A percentile compares a stretch with the other conserved stretches of the same genome.
Conservation (phyloP, 2,797 vertebrate species). For the Sebastolobus altivelis region DNA sequence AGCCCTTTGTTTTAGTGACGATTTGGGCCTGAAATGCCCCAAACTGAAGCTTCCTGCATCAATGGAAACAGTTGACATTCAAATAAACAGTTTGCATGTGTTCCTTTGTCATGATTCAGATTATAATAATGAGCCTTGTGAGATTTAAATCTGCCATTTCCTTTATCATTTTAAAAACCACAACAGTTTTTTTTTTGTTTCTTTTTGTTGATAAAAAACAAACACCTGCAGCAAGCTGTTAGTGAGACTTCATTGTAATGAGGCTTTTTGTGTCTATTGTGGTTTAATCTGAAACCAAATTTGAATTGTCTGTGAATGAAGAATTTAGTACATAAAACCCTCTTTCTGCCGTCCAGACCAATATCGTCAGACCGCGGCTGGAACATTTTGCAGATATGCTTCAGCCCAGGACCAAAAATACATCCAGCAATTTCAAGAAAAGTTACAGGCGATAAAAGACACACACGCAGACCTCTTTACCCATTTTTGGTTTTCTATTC, state of each 20-base stretch:
- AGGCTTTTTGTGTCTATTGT: not conserved
- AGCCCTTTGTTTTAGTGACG: not conserved
- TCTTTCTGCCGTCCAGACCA: slow-evolving; percentile 19
- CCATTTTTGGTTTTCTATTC: slow-evolving; percentile 68
- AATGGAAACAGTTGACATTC: slow-evolving; percentile 44
- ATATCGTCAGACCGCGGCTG: slow-evolving; percentile 19
- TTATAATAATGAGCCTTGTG: not conserved
- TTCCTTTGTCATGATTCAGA: slow-evolving; percentile 2
- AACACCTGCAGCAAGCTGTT: not conserved
- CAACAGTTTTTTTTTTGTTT: not conserved
- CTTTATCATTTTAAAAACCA: not conserved
- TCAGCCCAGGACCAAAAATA: slow-evolving; percentile 55
- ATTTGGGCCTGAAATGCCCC: slow-evolving; percentile 9
- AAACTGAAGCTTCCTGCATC: slow-evolving; percentile 48
- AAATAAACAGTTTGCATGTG: slow-evolving; percentile 1
- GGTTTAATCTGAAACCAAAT: not conserved
- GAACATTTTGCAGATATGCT: slow-evolving; percentile 48
- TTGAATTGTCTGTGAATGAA: slow-evolving; percentile 4
- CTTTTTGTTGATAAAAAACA: not conserved
- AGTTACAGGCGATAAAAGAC: slow-evolving; percentile 69
- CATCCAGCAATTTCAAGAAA: slow-evolving; percentile 63
- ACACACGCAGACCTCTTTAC: slow-evolving; percentile 33
- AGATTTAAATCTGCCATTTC: slow-evolving; percentile 1
- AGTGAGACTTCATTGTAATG: not conserved
- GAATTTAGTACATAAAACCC: slow-evolving; percentile 2